Evolutionary conservation across 1,140 invertebrate genomes (phyloP).

Genomic region (Bilobella aurantiaca): DNA sequence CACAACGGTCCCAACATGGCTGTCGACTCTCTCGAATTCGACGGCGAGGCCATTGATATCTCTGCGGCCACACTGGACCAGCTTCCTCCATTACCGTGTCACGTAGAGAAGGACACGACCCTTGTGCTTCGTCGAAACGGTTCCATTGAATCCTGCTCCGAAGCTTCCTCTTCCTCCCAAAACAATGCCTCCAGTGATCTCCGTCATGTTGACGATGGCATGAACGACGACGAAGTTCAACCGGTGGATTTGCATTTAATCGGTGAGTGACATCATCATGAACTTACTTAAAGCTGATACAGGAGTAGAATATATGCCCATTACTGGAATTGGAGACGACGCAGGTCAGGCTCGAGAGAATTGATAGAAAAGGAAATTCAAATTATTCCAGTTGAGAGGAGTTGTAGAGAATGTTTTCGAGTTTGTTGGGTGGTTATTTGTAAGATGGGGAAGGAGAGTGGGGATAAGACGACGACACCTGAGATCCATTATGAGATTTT

Average conservation of each 20-base stretch:
- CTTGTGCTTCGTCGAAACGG: not conserved
- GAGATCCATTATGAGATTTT: not conserved
- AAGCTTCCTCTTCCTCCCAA: not conserved
- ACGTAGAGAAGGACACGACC: not conserved
- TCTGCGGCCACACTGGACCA: too few species aligned
- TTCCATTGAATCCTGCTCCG: not conserved
- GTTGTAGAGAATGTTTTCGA: too few species aligned
- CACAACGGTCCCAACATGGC: not conserved
- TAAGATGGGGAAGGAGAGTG: too few species aligned
- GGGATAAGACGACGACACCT: not conserved
- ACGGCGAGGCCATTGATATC: too few species aligned
- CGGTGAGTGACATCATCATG: not conserved
- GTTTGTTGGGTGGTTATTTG: not conserved
- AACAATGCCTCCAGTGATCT: not conserved
- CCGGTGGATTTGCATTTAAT: slow-evolving; percentile 2
- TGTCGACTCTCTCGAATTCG: too few species aligned
- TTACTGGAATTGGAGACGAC: too few species aligned
- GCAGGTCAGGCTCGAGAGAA: too few species aligned
- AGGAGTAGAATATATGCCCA: too few species aligned
- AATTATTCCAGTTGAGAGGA: too few species aligned
- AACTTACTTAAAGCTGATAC: too few species aligned
- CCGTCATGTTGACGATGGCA: not conserved
- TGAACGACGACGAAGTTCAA: not conserved
- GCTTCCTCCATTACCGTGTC: too few species aligned
- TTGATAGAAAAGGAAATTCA: too few species aligned